phyloP scores from a whole-genome alignment of 2,888 invertebrate genomes.

The Andrena bucephala region DNA sequence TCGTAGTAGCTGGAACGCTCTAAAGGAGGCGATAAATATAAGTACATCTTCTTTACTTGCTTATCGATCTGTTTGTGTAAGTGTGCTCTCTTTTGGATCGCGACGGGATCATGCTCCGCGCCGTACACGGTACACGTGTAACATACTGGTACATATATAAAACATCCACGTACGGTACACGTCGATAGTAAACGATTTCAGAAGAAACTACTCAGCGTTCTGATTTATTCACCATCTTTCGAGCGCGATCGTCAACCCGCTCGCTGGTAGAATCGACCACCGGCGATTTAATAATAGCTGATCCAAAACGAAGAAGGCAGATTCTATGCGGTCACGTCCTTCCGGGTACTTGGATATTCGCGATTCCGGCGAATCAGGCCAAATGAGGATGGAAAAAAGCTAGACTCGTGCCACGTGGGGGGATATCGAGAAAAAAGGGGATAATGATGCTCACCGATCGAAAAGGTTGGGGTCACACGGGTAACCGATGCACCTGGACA shows the following conservation, averaged over 20 bases:
- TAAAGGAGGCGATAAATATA: constrained; percentile 30
- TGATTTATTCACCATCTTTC: not conserved
- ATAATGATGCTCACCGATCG: constrained; percentile 25
- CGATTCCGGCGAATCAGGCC: too few relatives aligned
- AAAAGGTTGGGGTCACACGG: constrained; percentile 46
- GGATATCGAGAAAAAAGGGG: constrained; percentile 27
- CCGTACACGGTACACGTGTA: constrained; percentile 17
- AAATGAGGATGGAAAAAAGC: not conserved
- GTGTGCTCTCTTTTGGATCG: constrained; percentile 52
- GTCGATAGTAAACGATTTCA: constrained; percentile 32
- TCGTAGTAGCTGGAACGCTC: not conserved
- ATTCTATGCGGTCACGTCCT: too few relatives aligned
- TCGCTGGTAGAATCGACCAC: too few relatives aligned
- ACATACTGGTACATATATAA: constrained; percentile 24
- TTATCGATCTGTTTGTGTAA: constrained; percentile 60
- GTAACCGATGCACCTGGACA: constrained; percentile 36
- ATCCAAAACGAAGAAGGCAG: too few relatives aligned
- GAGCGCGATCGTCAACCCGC: not conserved
- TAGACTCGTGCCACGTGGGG: not conserved
- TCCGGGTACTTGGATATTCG: too few relatives aligned
- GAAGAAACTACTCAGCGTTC: not conserved
- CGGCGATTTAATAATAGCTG: too few relatives aligned
- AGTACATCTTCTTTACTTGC: constrained; percentile 54
- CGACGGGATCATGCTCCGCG: constrained; percentile 33
- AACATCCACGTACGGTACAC: constrained; percentile 7